phyloP scores from a whole-genome alignment of 1,140 invertebrate genomes.

The Drosophila lowei region DNA sequence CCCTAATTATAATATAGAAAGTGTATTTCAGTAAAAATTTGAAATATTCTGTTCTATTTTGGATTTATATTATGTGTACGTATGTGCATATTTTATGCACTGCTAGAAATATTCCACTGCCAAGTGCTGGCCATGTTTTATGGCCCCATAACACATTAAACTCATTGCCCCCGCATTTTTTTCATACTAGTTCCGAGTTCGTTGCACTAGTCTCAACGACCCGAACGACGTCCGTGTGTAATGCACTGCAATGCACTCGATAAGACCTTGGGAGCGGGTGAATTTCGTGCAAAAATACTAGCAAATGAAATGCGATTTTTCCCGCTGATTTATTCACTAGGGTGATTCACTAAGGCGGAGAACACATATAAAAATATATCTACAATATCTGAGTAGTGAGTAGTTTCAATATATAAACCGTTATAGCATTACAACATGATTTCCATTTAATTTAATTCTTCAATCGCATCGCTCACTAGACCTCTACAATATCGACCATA shows the following conservation, averaged over 20 bases:
- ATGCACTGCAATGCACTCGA: constrained; percentile 32
- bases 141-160: constrained; percentile 18
- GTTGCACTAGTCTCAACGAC: constrained; percentile 48
- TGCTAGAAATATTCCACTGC: constrained; percentile 33
- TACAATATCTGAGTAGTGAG: too few species aligned
- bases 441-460: background rate
- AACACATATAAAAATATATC: too few species aligned
- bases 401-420: too few species aligned
- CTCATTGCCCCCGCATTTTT: constrained; percentile 9
- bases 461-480: background rate
- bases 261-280: constrained; percentile 8
- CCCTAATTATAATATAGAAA: too few species aligned
- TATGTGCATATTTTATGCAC: background rate
- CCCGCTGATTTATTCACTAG: background rate
- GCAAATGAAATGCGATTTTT: constrained; percentile 23
- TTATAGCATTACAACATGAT: too few species aligned
- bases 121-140: constrained; percentile 28
- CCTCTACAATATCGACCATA: constrained; percentile 27
- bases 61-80: too few species aligned
- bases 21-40: too few species aligned
- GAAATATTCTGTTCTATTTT: too few species aligned
- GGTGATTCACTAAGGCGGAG: constrained; percentile 1
- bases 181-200: constrained; percentile 54
- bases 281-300: constrained; percentile 4
- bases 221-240: constrained; percentile 7